Percentiles rank a stretch among this genome's conserved stretches.
Evolutionary conservation across 1,140 invertebrate genomes (phyloP).

Genomic region (Chymomyza costata): DNA sequence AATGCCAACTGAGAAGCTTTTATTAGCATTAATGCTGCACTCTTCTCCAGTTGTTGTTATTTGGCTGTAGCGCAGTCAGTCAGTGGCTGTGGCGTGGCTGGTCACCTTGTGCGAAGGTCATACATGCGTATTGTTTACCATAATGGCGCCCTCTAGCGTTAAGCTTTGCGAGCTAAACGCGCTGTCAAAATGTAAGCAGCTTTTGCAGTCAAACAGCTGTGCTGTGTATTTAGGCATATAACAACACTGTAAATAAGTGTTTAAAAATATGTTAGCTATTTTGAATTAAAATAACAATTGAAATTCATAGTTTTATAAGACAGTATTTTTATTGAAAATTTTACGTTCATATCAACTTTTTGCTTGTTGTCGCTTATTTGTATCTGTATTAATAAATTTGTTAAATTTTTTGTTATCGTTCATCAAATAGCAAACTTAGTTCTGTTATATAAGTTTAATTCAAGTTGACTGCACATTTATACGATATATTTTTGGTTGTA

Average conservation of each 20-base stretch:
- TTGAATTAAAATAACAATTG: conserved; percentile 4
- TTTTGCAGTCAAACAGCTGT: conserved; percentile 9
- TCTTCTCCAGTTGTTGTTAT: conserved; percentile 17
- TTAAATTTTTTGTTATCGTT: conserved; percentile 36
- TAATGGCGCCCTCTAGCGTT: conserved; percentile 25
- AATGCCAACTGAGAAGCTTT: not conserved
- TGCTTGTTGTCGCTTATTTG: conserved; percentile 33
- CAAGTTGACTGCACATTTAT: conserved; percentile 51
- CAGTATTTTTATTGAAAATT: conserved; percentile 68
- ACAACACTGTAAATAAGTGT: no score
- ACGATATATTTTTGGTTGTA: conserved; percentile 21
- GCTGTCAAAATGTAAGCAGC: not conserved
- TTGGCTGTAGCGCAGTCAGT: conserved; percentile 34
- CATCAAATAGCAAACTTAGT: conserved; percentile 20
- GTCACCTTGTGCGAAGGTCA: conserved; percentile 81
- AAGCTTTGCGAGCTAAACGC: conserved; percentile 13
- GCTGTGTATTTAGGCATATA: not conserved
- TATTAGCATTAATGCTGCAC: not conserved
- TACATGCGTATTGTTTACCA: conserved; percentile 72
- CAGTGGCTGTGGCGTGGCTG: no score
- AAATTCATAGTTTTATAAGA: conserved; percentile 46
- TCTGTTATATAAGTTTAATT: conserved; percentile 50
- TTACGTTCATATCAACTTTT: conserved; percentile 60
- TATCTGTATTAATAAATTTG: conserved; percentile 42
- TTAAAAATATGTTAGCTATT: no score